phyloP scores from a whole-genome alignment of 2,888 invertebrate genomes.

The Busseola fusca region DNA sequence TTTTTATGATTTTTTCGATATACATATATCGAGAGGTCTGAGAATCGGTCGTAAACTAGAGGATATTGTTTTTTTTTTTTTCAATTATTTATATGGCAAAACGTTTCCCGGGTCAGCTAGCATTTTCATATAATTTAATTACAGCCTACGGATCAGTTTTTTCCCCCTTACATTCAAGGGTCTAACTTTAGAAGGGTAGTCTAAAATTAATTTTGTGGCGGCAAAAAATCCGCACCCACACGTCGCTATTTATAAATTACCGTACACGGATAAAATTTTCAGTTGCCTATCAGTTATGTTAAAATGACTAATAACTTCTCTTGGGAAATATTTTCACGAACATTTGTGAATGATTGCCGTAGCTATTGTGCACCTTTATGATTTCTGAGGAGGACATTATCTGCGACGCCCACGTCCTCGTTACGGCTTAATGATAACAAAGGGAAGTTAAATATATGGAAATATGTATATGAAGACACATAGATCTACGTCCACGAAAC shows the following conservation, averaged over 20 bases:
- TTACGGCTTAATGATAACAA: not conserved
- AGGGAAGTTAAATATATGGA: not conserved
- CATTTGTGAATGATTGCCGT: not conserved
- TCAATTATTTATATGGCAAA: too few species aligned
- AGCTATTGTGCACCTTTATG: not conserved
- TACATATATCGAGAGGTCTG: too few species aligned
- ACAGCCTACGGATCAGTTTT: not conserved
- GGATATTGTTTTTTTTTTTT: too few species aligned
- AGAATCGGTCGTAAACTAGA: too few species aligned
- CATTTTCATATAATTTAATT: not conserved
- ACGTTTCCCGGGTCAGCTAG: too few species aligned
- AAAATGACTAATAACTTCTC: not conserved
- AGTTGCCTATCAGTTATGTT: not conserved
- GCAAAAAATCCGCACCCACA: too few species aligned
- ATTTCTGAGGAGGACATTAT: not conserved
- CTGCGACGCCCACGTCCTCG: not conserved
- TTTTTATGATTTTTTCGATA: too few species aligned
- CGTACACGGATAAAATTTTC: not conserved
- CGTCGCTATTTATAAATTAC: not conserved
- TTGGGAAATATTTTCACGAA: not conserved
- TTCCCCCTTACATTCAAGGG: not conserved
- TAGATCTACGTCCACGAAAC: too few species aligned
- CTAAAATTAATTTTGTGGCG: not conserved
- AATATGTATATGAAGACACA: not conserved
- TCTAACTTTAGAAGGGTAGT: not conserved